phyloP scores from a whole-genome alignment of 2,888 invertebrate species.

The Rotaria macrura region DNA sequence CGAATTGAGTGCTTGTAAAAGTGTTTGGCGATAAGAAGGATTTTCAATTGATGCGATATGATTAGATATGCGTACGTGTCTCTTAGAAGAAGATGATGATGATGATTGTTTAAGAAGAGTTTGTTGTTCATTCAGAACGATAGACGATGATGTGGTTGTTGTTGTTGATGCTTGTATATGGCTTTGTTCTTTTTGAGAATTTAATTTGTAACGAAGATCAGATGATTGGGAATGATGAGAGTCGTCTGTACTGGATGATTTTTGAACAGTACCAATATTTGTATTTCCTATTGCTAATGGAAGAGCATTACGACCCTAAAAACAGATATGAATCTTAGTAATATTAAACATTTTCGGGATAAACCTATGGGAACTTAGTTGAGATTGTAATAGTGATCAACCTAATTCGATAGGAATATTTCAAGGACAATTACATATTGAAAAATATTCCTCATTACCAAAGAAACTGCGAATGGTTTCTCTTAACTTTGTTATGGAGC shows the following conservation, averaged over 20 bases:
- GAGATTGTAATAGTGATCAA: no score
- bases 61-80: background rate
- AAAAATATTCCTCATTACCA: no score
- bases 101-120: background rate
- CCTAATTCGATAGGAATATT: no score
- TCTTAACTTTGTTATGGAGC: no score
- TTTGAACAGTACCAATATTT: background rate
- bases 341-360: no score
- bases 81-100: background rate
- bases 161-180: background rate
- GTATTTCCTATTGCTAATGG: background rate
- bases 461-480: no score
- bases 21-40: background rate
- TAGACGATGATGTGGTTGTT: slow-evolving; percentile 7
- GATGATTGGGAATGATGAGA: background rate
- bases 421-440: no score
- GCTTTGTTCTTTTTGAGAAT: background rate
- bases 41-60: background rate
- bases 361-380: no score
- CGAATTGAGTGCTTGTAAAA: background rate
- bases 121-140: background rate
- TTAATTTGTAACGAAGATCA: background rate
- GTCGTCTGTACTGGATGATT: background rate
- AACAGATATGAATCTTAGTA: no score
- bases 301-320: slow-evolving; percentile 13